Base-by-base conservation (phyloP, 2,888 invertebrate species). In the Leptinotarsa tumamoca region DNA sequence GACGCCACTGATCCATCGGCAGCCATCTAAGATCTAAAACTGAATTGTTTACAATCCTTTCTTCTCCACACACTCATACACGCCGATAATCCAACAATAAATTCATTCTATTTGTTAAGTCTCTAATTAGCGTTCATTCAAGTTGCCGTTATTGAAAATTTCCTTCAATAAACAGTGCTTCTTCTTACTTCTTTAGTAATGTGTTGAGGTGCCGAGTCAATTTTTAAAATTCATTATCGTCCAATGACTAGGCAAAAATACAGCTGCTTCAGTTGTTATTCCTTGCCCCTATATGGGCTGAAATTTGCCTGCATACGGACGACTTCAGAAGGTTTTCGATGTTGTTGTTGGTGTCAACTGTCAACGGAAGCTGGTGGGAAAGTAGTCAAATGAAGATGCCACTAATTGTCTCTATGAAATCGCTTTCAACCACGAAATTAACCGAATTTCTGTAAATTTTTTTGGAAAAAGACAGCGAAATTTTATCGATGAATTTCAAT, bases 51-150 rank as follows among this genome's bases (percentile, higher is more conserved):
- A 80, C 79, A 79, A 79, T 78, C 77, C 72, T 67, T 58, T 69
- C 63, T 67, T 66, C 67, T 67, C 49, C 69, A 23, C 51, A 71
- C 71, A 71, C 68, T 49, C 43, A 69, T 71, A 73, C 78, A 68
- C 69, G 67, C 72, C 61, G 71, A 70, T 78, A 56, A 71, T 51
- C 61, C 63, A 76, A 80, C 79, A 81, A 81, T 79, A 77, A 79
- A 78, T 74, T 77, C 66, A 79, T 79, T 76, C 77, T 78, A 74
- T 78, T 80, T 81, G 80, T 81, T 77, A 74, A 78, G 75, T 73
- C 52, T 72, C 80, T 81, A 81, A 81, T 81, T 81, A 81, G 79
- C 66, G 66, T 75, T 74, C 77, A 80, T 81, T 81, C 80, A 81
- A 50, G 75, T 79, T 54, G 74, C 71, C 73, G 68, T 77, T 75